Evolutionary conservation across 2,888 invertebrate species (phyloP), one percentile per base, ranked within the genome.

Genomic region (Thymelicus acteon): DNA sequence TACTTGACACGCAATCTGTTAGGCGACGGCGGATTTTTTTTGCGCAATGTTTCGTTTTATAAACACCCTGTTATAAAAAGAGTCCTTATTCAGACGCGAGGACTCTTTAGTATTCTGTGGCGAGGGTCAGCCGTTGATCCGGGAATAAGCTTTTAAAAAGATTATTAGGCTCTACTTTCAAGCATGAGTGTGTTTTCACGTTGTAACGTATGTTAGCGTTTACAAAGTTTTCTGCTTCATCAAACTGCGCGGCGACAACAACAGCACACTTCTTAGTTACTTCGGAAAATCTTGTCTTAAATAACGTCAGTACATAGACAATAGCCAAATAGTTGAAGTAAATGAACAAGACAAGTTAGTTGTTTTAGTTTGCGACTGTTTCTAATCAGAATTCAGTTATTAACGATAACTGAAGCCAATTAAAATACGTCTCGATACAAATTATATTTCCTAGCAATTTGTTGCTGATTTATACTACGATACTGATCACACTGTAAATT

Each of bases 1-100:
- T 57, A 37, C 37, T 54, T 62, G 44, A 57, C 68, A 68, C 62
- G 68, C 68, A 62, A 68, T 57, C 68, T 62, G 61, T 60, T 68
- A 54, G 61, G 62, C 57, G 57, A 62, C 62, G 49, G 54, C 49
- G 47, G 37, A 37, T 13, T 47, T 54, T 68, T 61, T 57, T 57
- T 44, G 44, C 31, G 44, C 44, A 15, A 44, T 66, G 19, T 66
- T 47, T 66, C 44, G 31, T 54, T 61, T 68, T 52, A 54, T 62
- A 44, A 54, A 62, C 67, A 44, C 44, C 44, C 44, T n/a, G 54
- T 54, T 47, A 44, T 44, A 47, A 66, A 58, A 44, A 6, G 37
- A 60, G 15, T 60, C 58, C 37, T 58, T 58, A 66, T 44, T 12
- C 40, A 44, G n/a, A 44, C 5, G 7, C 54, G 54, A 54, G 54